phyloP scores from a whole-genome alignment of 2,888 invertebrate genomes.

The Anorthoa munda region DNA sequence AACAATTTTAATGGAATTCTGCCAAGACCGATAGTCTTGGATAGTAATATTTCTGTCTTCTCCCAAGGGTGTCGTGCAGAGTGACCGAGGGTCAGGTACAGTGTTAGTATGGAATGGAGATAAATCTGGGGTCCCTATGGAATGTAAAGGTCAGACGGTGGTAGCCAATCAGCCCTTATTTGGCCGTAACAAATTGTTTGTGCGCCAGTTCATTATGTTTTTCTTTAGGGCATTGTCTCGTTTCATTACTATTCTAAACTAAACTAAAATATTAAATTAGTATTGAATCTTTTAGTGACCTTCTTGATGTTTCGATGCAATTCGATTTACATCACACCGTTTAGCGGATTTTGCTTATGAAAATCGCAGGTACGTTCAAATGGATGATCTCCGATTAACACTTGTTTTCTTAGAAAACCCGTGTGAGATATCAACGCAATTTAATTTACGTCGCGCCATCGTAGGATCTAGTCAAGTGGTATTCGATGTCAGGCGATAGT shows the following conservation, averaged over 20 bases:
- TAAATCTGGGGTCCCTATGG: constrained; percentile 41
- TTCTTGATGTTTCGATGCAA: no score
- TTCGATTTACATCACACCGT: no score
- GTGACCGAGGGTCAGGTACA: constrained; percentile 24
- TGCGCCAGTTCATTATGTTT: not conserved
- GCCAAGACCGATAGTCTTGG: not conserved
- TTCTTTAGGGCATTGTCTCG: not conserved
- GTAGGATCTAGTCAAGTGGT: no score
- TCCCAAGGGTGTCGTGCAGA: constrained; percentile 19
- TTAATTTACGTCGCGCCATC: no score
- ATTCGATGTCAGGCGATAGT: no score
- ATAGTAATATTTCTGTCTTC: not conserved
- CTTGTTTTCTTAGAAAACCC: no score
- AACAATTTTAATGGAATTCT: constrained; percentile 18
- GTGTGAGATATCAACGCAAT: no score
- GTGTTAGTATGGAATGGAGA: constrained; percentile 9
- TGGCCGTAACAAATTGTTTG: constrained; percentile 1
- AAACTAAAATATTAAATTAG: no score
- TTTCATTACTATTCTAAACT: not conserved
- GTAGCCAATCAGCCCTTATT: constrained; percentile 11
- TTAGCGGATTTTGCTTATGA: no score
- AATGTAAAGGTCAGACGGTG: constrained; percentile 20
- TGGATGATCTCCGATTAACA: no score
- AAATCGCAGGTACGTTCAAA: no score
- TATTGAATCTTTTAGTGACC: no score